Base-by-base conservation (phyloP, 1,140 invertebrate species). In the Diachasma alloeum region DNA sequence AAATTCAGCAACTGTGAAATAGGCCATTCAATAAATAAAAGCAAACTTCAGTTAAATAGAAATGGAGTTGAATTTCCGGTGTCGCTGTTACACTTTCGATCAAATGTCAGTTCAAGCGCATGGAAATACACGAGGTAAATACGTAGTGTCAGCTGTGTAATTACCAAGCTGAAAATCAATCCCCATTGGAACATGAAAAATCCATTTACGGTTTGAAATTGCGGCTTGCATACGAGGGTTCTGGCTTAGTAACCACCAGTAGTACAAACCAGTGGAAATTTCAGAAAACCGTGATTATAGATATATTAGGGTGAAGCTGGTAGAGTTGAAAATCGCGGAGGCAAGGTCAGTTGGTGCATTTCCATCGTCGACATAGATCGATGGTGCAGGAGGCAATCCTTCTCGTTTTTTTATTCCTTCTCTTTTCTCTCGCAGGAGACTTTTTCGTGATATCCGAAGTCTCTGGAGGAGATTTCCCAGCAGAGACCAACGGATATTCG, bases 341-440 rank as follows among this genome's bases (percentile, higher is more conserved):
- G n/a, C n/a, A n/a, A 22, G 13, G 44, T 53, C 31, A 59, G 26
- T 31, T 56, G n/a, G 11, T 63, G 39, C 37, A 46, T 71, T 53
- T 72, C 46, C 11, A 53, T 13, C 24, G 42, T 56, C 42, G 76
- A 77, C 76, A 74, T 71, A 74, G 71, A 77, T 77, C 76, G 76
- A 77, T 77, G 63, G 44, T 19, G 39, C 72, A 66, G 15, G 66
- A 46, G 37, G 56, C 66, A 26, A 68, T 66, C 46, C 63, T 53
- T 63, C 63, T 72, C 26, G 11, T 73, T 48, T 68, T 53, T 24
- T 15, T 19, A 17, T 31, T 56, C 26, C 15, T 15, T n/a, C 10
- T 36, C 71, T 59, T 72, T 26, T 36, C 26, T 36, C n/a, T 22
- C n/a, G 24, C 22, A 9, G 22, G 22, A 63, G 59, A 63, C 59